Percentiles rank a stretch among this genome's conserved stretches.
phyloP scores from a whole-genome alignment of 2,888 invertebrate species.

The Melanostoma scalare region DNA sequence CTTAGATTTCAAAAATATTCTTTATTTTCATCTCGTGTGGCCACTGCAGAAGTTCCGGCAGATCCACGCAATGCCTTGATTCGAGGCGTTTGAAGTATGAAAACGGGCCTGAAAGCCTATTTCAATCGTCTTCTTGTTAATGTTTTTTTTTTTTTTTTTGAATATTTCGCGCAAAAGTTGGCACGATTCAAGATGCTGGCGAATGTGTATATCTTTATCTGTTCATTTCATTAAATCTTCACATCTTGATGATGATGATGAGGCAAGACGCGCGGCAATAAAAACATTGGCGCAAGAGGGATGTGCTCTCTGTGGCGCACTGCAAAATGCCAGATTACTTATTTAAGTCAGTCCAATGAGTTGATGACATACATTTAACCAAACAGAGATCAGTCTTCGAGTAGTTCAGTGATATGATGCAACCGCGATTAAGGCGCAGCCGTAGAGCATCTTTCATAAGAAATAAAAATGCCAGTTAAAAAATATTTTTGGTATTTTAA shows the following conservation, averaged over 20 bases:
- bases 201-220: slow-evolving; percentile 9
- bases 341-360: slow-evolving; percentile 31
- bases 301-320: slow-evolving; percentile 26
- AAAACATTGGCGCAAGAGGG: neutral
- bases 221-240: slow-evolving; percentile 41
- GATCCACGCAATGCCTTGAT: too few species aligned
- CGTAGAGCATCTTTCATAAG: slow-evolving; percentile 40
- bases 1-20: too few species aligned
- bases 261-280: neutral
- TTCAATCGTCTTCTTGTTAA: neutral
- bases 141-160: slow-evolving; percentile 23
- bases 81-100: neutral
- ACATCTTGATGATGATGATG: slow-evolving; percentile 7
- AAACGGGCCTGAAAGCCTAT: neutral
- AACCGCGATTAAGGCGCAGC: slow-evolving; percentile 66
- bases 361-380: slow-evolving; percentile 57
- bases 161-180: slow-evolving; percentile 47
- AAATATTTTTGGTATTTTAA: slow-evolving; percentile 64
- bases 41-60: too few species aligned
- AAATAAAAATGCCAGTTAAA: slow-evolving; percentile 64
- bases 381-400: neutral
- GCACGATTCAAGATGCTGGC: slow-evolving; percentile 41
- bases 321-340: slow-evolving; percentile 54
- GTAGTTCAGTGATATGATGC: slow-evolving; percentile 18
- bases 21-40: too few species aligned